Base-by-base conservation (phyloP, 2,888 invertebrate genomes). In the Seladonia tumulorum region DNA sequence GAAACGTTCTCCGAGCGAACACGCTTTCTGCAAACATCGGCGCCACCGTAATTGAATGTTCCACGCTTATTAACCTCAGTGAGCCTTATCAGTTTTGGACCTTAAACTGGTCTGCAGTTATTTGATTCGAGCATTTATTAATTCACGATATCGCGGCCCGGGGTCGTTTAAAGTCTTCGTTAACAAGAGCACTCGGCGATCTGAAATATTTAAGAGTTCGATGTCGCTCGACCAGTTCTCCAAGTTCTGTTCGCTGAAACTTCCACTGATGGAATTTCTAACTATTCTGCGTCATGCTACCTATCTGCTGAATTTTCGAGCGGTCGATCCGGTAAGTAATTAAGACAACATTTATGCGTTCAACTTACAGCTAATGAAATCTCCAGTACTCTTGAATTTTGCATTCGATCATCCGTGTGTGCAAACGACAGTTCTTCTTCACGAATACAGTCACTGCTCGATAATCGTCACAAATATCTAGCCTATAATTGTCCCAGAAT, bases 161-260 rank as follows among this genome's bases (percentile, higher is more conserved):
- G n/a, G n/a, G 42, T 68, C 39, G 68, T 68, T 68, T 12, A 22
- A 22, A 68, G 66, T 66, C 35, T 35, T 22, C 66, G 5, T 68
- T 68, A 42, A 70, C 22, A n/a, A 70, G 70, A 70, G 12, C 42
- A 42, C n/a, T 14, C 35, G 7, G 8, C 35, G 35, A 35, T 66
- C n/a, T 39, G n/a, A 70, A 70, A 70, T 70, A 70, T 70, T 70
- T 42, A 70, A 22, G n/a, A 42, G 42, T 42, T n/a, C 42, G 22
- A 42, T 14, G 42, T 70, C 42, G 39, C 5, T n/a, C 39, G 70
- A 70, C 70, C 70, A n/a, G 70, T 70, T 42, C 70, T n/a, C 5
- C 70, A 39, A 70, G 70, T 70, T 70, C 70, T n/a, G 42, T 12
- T 14, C 39, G 12, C n/a, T 39, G 66, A 22, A 66, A 66, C 66